These are phyloP conservation scores for Amazona vittata DNA, from an alignment of 2,113 vertebrate genomes.

Conservation along the genomic window DNA sequence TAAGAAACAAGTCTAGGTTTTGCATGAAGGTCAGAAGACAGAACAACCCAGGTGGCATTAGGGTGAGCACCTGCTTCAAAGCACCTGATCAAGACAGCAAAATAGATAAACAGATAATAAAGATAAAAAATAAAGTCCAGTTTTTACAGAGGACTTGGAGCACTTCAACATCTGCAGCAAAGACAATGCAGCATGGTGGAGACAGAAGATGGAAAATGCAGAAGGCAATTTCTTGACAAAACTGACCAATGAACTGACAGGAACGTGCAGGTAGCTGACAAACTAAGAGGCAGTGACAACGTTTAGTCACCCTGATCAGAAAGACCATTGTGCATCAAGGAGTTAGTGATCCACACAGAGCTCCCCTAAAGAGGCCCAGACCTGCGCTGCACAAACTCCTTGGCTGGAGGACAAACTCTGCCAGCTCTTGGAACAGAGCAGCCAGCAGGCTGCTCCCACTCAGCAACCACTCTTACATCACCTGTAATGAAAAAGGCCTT, in stretches of 20 bases:
- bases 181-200: background rate
- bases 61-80: background rate
- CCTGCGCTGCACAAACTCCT: background rate
- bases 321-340: background rate
- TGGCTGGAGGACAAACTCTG: background rate
- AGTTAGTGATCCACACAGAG: background rate
- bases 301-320: background rate
- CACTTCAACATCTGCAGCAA: background rate
- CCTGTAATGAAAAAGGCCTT: accelerated
- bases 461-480: background rate
- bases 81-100: background rate
- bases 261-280: background rate
- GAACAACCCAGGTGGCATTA: background rate
- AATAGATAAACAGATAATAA: background rate
- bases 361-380: background rate
- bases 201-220: background rate
- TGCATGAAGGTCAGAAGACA: background rate
- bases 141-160: background rate
- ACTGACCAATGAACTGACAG: background rate
- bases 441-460: background rate
- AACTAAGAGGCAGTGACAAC: background rate
- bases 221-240: background rate
- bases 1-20: background rate
- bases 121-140: background rate
- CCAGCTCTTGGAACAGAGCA: background rate